phyloP scores from a whole-genome alignment of 2,888 invertebrate genomes.

The Matsumyia berberina region DNA sequence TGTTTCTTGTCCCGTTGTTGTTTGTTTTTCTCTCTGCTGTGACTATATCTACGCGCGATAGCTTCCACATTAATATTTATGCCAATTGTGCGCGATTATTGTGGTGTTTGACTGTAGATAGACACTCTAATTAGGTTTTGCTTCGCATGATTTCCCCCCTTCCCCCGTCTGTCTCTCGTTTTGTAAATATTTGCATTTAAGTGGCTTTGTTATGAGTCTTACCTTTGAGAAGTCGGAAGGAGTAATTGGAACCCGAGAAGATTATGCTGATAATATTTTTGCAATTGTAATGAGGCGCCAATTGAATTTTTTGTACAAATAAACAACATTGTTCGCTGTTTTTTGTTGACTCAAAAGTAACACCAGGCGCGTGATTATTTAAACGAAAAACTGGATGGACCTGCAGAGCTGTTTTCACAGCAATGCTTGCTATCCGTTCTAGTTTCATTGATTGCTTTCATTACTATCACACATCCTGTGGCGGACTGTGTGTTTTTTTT shows the following conservation, averaged over 20 bases:
- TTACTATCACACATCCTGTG: not conserved
- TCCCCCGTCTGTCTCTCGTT: no score
- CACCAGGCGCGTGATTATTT: not conserved
- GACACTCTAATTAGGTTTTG: slow-evolving; percentile 18
- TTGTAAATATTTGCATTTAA: slow-evolving; percentile 16
- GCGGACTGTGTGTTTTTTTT: no score
- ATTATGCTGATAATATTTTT: not conserved
- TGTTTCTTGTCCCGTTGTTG: slow-evolving; percentile 9
- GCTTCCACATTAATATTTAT: slow-evolving; percentile 5
- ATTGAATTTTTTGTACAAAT: not conserved
- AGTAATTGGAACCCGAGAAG: not conserved
- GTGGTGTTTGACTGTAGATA: slow-evolving; percentile 19
- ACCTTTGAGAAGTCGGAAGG: slow-evolving; percentile 8
- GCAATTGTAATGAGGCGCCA: not conserved
- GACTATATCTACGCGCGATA: slow-evolving; percentile 12
- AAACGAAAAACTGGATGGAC: not conserved
- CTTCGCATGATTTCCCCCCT: not conserved
- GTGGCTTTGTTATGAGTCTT: slow-evolving; percentile 27
- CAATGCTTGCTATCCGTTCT: not conserved
- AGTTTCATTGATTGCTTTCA: not conserved
- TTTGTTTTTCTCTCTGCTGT: slow-evolving; percentile 13
- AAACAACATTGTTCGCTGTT: not conserved
- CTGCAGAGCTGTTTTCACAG: not conserved
- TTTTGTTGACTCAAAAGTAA: not conserved
- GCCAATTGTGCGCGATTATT: slow-evolving; percentile 31